A percentile compares a stretch with the other conserved stretches of the same genome.
phyloP scores from a whole-genome alignment of 2,888 invertebrate species.

The Onthophagus sagittarius region DNA sequence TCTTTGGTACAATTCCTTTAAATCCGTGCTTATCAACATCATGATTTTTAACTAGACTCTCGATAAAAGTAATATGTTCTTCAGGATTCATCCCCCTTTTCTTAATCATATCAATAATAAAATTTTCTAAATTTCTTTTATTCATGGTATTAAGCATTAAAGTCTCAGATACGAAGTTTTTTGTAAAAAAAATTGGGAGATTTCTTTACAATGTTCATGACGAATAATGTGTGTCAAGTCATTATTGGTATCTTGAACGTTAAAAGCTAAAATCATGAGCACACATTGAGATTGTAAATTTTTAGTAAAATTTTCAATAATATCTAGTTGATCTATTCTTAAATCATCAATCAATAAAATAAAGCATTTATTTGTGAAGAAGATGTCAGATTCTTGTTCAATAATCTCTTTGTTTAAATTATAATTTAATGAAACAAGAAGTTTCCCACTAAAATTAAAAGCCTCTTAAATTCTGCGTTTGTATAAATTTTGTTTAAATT shows the following conservation, averaged over 20 bases:
- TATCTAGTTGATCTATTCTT: constrained; percentile 28
- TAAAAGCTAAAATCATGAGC: constrained; percentile 37
- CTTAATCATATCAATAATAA: constrained; percentile 30
- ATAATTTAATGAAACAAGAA: constrained; percentile 22
- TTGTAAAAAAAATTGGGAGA: constrained; percentile 30
- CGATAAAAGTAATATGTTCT: constrained; percentile 25
- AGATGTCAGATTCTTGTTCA: not conserved
- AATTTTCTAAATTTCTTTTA: constrained; percentile 29
- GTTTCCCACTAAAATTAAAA: constrained; percentile 37
- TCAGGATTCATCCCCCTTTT: constrained; percentile 25
- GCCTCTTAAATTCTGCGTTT: constrained; percentile 26
- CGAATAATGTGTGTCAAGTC: constrained; percentile 29
- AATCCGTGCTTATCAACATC: constrained; percentile 28
- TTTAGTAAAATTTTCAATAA: constrained; percentile 31
- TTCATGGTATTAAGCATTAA: constrained; percentile 35
- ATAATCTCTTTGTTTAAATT: constrained; percentile 1
- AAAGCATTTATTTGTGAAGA: constrained; percentile 29
- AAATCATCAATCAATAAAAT: constrained; percentile 40
- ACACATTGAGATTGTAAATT: constrained; percentile 31
- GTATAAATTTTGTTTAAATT: constrained; percentile 24
- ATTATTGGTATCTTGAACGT: constrained; percentile 33
- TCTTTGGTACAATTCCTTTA: constrained; percentile 19
- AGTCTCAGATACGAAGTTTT: constrained; percentile 29
- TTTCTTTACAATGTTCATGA: constrained; percentile 28
- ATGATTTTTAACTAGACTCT: constrained; percentile 30